Evolutionary conservation across 2,797 vertebrate species (phyloP).

Genomic region (Myoxocephalus aenaeus): DNA sequence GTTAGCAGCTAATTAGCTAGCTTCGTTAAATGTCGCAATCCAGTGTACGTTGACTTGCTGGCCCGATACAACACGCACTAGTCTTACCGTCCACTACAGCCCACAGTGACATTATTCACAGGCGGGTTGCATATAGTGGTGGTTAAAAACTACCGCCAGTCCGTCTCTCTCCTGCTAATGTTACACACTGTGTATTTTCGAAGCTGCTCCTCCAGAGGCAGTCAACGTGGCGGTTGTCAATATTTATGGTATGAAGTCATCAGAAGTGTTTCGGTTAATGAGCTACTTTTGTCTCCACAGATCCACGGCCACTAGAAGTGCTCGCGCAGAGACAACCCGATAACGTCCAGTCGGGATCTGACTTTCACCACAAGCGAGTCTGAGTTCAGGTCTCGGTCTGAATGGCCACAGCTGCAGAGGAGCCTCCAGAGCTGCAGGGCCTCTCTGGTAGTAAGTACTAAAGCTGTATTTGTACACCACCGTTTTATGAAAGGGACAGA

Average conservation of each 20-base stretch:
- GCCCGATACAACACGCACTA: background rate
- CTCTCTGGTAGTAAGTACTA: conserved; percentile 71
- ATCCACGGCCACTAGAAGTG: background rate
- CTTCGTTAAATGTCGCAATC: conserved; percentile 25
- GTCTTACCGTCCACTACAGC: background rate
- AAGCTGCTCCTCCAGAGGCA: background rate
- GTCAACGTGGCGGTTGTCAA: conserved; percentile 60
- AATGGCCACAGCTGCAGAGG: conserved; percentile 85
- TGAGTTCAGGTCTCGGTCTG: conserved; percentile 53
- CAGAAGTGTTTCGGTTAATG: conserved; percentile 1
- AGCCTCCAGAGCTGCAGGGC: conserved; percentile 72
- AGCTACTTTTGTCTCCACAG: conserved; percentile 10
- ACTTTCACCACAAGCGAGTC: conserved; percentile 31
- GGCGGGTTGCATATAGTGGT: background rate
- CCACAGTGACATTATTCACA: too few relatives aligned
- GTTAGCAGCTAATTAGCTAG: conserved; percentile 34
- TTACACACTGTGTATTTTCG: background rate
- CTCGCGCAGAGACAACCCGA: background rate
- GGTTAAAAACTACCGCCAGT: background rate
- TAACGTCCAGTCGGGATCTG: conserved; percentile 8
- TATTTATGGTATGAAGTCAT: conserved; percentile 50
- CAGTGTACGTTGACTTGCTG: background rate
- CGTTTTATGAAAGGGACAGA: background rate
- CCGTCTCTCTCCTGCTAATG: background rate
- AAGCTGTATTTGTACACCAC: background rate